Conservation (phyloP, 1,140 invertebrate species). For the Heliconius eleuchia region DNA sequence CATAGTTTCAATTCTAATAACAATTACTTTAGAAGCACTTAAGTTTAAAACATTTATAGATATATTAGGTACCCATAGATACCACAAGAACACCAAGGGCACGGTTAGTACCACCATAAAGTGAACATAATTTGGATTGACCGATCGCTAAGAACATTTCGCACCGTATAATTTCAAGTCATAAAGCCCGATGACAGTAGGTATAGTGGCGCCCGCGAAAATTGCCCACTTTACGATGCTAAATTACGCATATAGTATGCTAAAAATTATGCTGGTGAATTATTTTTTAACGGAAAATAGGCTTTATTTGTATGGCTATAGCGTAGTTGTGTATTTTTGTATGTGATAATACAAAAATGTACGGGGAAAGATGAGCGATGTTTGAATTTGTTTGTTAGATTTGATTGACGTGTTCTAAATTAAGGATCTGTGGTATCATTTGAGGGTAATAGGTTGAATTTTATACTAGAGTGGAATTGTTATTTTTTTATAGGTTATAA, state of each 20-base stretch:
- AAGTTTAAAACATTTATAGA: too few relatives aligned
- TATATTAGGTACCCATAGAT: too few relatives aligned
- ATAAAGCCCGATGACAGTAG: constrained; percentile 8
- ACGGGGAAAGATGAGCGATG: constrained; percentile 5
- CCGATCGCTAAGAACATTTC: constrained; percentile 6
- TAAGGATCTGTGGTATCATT: constrained; percentile 10
- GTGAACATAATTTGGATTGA: not conserved
- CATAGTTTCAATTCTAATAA: too few relatives aligned
- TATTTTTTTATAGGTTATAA: not conserved
- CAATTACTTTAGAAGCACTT: too few relatives aligned
- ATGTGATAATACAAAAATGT: not conserved
- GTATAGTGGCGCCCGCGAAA: constrained; percentile 8
- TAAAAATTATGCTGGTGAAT: not conserved
- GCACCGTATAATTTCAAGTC: not conserved
- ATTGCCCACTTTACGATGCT: constrained; percentile 7
- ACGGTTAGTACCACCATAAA: not conserved
- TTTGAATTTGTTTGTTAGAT: constrained; percentile 4
- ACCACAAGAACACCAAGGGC: not conserved
- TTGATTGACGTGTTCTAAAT: constrained; percentile 13
- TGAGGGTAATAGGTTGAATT: not conserved
- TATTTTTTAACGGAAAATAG: not conserved
- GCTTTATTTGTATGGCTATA: not conserved
- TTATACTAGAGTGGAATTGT: constrained; percentile 3
- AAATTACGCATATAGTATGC: not conserved
- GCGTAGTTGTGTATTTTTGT: not conserved